Conservation (phyloP, 2,113 vertebrate species). For the Chlorodrepanis virens region DNA sequence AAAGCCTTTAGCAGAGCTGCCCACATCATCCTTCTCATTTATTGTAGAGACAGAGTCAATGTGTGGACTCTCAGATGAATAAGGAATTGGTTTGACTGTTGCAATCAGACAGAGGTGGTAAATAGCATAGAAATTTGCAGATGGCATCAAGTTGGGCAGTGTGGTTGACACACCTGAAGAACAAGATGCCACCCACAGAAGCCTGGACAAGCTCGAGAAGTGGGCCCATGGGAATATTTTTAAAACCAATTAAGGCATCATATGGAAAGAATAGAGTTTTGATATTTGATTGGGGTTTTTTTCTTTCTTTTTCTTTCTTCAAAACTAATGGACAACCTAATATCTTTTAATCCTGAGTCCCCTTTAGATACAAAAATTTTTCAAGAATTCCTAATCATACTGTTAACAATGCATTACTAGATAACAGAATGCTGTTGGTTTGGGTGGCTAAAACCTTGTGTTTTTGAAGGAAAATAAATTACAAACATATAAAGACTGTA, state of each 20-base stretch:
- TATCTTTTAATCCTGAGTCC: not conserved
- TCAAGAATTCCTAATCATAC: not conserved
- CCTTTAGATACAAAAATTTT: not conserved
- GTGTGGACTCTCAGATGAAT: too few species aligned
- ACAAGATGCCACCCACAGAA: not conserved
- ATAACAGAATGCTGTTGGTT: not conserved
- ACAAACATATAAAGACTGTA: not conserved
- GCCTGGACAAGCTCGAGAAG: fast-evolving
- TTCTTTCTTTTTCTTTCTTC: not conserved
- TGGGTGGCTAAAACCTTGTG: not conserved
- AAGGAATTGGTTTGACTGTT: not conserved
- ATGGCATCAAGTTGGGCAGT: not conserved
- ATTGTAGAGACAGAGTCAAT: not conserved
- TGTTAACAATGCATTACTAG: not conserved
- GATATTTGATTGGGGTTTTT: not conserved
- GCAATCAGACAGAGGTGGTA: not conserved
- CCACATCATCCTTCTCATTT: not conserved
- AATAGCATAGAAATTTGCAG: not conserved
- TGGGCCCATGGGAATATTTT: not conserved
- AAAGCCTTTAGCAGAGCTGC: not conserved
- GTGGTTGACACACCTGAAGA: not conserved
- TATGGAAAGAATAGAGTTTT: not conserved
- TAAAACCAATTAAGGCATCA: not conserved
- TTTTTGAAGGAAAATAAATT: not conserved
- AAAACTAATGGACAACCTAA: not conserved